Conservation (phyloP, 2,888 invertebrate species). For the Digitonthophagus gazella region DNA sequence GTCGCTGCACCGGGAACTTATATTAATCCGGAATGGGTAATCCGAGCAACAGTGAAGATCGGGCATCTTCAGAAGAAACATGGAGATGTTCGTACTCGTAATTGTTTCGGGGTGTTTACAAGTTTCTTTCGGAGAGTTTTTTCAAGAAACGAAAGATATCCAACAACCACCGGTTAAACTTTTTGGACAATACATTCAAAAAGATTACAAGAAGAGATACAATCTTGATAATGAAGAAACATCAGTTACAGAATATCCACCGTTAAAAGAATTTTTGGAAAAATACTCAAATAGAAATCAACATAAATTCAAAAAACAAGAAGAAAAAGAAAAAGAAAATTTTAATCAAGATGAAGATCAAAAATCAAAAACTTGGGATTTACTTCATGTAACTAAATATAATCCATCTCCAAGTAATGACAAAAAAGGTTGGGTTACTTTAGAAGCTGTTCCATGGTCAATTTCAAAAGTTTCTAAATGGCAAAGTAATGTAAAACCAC, state of each 20-base stretch:
- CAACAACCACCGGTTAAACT: conserved; percentile 1
- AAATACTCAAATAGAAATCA: conserved; percentile 61
- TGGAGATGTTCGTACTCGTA: neutral
- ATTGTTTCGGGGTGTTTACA: neutral
- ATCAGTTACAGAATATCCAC: conserved; percentile 51
- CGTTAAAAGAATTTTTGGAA: conserved; percentile 59
- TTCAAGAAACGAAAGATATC: neutral
- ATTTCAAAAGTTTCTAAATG: conserved; percentile 78
- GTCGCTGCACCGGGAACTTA: conserved; percentile 1
- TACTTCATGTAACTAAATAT: conserved; percentile 54
- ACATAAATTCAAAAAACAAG: conserved; percentile 14
- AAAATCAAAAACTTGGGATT: conserved; percentile 57
- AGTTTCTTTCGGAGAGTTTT: conserved; percentile 2
- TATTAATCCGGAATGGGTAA: conserved; percentile 3
- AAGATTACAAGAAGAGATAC: conserved; percentile 29
- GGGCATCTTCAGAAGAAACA: neutral
- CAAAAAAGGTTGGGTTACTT: conserved; percentile 73
- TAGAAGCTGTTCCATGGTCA: conserved; percentile 78
- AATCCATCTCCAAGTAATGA: conserved; percentile 65
- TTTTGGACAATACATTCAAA: conserved; percentile 3
- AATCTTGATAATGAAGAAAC: conserved; percentile 45
- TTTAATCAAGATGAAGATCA: conserved; percentile 27
- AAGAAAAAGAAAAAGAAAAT: conserved; percentile 10
- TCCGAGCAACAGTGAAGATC: neutral
- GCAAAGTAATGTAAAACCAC: conserved; percentile 61